Base-by-base conservation (phyloP, 2,113 vertebrate genomes). In the Malaclemys terrapin region DNA sequence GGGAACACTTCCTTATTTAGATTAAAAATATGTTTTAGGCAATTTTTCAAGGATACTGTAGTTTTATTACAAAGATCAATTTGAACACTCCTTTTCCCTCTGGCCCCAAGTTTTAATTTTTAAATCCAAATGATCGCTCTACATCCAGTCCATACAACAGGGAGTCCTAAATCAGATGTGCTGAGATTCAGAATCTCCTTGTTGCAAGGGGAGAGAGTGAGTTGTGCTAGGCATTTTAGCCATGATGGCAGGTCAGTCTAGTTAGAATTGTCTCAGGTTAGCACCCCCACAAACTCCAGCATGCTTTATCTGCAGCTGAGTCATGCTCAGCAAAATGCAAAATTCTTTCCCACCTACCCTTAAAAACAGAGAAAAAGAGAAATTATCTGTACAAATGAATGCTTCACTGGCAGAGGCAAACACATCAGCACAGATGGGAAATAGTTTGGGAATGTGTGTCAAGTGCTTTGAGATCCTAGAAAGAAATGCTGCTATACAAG, bases 1-100 rank as follows among this genome's bases (percentile, higher is more conserved):
- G 10, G 16, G 14, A 17, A 35, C 17, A 1, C 10, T 53, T 53
- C 49, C 56, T 45, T 25, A 0, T 1, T 1, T 0, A 4, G 8
- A 3, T 25, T 1, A 45, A 20, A 72, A 72, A 72, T 72, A 38
- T 5, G 3, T 20, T 9, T 42, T 49, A 0, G 12, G 1, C 25
- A 7, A 16, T 78, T 45, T 27, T 78, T 47, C 45, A 78, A 78
- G 75, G 45, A 29, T 42, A 47, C 24, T 47, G 25, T 47, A 25
- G 42, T 78, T 78, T 47, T 22, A 72, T 47, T 78, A 78, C 14
- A 78, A 78, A 47, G 42, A 47, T 45, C 45, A 78, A 8, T 78
- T 42, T 27, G 42, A 42, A 45, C 24, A 14, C 10, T 76, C 22
- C 42, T 78, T 45, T 45, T 6, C 27, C 27, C 57, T 5, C 5